Base-by-base conservation (phyloP, 2,113 vertebrate species). In the Pelecanus crispus region DNA sequence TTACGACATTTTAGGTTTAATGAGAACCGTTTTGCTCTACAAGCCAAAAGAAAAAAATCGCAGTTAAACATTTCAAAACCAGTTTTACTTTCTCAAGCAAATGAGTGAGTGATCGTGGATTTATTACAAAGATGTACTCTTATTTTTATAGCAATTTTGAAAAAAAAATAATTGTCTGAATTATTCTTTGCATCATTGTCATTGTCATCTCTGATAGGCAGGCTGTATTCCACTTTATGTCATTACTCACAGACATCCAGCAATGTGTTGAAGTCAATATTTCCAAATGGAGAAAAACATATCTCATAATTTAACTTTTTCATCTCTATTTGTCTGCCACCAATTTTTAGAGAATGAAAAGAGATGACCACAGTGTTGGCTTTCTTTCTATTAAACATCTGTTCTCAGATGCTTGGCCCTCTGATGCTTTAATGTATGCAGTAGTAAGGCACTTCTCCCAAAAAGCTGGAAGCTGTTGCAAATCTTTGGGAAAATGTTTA, bases 41-140 rank as follows among this genome's bases (percentile, higher is more conserved):
- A 77, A 77, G 10, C 9, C 15, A 50, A 56, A 83, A 77, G 13
- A 31, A 55, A 55, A 68, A 88, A 32, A 9, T 34, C 31, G 59
- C 13, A 53, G 67, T 40, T 62, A 73, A 78, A 68, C 18, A 28
- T 47, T 92, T 86, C 32, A 42, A 29, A 86, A 34, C 0, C 1
- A 38, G 16, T 50, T 92, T 84, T 85, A 38, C 38, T 71, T 95
- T 84, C 68, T 84, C 28, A 63, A 71, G 24, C 4, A 47, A 71
- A 66, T 5, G 15, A 77, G 17, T 36, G 8, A 52, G 29, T 28
- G 8, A 34, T 47, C 0, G 0, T 59, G 26, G 17, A 63, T 74
- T 87, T 86, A 75, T 62, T 95, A 71, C 13, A 44, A 89, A 71
- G 63, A 66, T 5, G 1, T 45, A 45, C 78, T 62, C 28, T 49